Evolutionary conservation across 1,140 invertebrate species (phyloP).

Genomic region (Piezodorus guildinii): DNA sequence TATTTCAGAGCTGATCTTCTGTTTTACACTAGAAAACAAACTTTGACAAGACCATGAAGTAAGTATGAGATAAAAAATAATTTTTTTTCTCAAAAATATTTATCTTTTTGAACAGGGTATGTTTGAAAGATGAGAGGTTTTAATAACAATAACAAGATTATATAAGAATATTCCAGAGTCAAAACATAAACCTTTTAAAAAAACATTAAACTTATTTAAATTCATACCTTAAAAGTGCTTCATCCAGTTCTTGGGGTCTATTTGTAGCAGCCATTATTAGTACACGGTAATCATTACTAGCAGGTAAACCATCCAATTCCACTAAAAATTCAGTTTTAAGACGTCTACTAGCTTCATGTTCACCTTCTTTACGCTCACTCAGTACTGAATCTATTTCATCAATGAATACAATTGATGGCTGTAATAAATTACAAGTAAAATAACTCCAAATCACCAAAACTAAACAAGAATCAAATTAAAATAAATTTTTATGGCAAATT

Average conservation of each 20-base stretch:
- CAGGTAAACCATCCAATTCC: constrained; percentile 85
- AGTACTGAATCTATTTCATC: constrained; percentile 95
- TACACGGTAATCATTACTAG: constrained; percentile 73
- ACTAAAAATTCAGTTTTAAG: constrained; percentile 98
- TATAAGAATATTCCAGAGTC: too few species aligned
- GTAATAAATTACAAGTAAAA: constrained; percentile 14
- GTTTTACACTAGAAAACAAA: too few species aligned
- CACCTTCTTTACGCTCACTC: constrained; percentile 77
- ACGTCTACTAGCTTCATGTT: constrained; percentile 89
- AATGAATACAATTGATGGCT: constrained; percentile 90
- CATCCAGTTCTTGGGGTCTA: constrained; percentile 87
- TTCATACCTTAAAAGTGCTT: constrained; percentile 57
- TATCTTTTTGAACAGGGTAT: not conserved
- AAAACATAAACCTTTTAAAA: too few species aligned
- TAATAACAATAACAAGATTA: too few species aligned
- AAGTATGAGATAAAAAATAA: not conserved
- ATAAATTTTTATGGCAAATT: not conserved
- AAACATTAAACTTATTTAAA: too few species aligned
- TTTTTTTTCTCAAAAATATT: not conserved
- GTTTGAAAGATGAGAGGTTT: too few species aligned
- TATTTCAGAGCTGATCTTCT: too few species aligned
- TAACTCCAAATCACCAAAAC: not conserved
- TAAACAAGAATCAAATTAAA: not conserved
- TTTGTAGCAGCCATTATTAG: constrained; percentile 97
- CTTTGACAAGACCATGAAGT: too few species aligned